A percentile compares a stretch with the other conserved stretches of the same genome.
These are phyloP conservation scores for Umimayanthus kanabou DNA, from an alignment of 92 coral and sea anemone species.

Conservation along the genomic window DNA sequence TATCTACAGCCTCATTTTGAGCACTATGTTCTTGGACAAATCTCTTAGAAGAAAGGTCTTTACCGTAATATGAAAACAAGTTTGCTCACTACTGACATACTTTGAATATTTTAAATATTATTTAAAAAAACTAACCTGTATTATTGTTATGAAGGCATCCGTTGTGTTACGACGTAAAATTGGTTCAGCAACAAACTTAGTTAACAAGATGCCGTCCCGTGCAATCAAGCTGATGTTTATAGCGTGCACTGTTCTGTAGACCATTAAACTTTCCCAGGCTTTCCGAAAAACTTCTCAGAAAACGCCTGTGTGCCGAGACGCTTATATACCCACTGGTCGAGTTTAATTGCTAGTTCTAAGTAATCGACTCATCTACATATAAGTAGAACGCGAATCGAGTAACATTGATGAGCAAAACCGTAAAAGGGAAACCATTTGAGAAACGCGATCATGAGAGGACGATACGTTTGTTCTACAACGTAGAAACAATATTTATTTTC, in stretches of 20 bases:
- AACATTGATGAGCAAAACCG: background rate
- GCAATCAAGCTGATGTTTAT: background rate
- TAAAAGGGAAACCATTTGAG: background rate
- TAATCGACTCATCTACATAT: background rate
- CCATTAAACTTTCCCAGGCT: too few species aligned
- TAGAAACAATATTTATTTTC: background rate
- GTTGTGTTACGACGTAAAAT: too few species aligned
- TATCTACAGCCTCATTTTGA: too few species aligned
- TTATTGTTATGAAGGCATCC: background rate
- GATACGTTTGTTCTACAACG: background rate
- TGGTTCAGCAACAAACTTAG: background rate
- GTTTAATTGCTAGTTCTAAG: background rate
- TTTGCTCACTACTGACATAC: background rate
- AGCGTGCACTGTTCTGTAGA: background rate
- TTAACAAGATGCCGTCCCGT: background rate
- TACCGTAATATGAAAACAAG: background rate
- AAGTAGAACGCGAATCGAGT: background rate
- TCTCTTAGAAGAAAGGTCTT: background rate
- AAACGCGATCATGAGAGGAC: too few species aligned
- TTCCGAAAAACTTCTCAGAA: background rate
- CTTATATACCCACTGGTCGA: background rate
- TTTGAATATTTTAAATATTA: too few species aligned
- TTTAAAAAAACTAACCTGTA: background rate
- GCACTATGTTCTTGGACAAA: too few species aligned
- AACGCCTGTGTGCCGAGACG: background rate